A percentile compares a stretch with the other conserved stretches of the same genome.
These are phyloP conservation scores for Yponomeuta plumbellus DNA, from an alignment of 2,888 invertebrate genomes.

Conservation along the genomic window DNA sequence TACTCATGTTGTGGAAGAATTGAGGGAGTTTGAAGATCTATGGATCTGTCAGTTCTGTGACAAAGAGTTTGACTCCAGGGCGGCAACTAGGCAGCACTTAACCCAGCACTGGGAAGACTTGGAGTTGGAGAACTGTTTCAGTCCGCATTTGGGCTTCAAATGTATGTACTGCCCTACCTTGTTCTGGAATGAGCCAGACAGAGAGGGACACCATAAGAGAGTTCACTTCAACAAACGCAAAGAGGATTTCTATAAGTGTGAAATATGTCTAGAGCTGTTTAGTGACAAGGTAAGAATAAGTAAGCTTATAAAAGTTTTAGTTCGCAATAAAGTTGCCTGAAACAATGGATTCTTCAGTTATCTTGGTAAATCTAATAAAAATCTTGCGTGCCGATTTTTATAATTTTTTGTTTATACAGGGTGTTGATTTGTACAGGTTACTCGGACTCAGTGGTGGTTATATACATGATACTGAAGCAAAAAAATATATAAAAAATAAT, in stretches of 20 bases:
- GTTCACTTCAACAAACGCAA: slow-evolving; percentile 49
- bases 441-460: too few relatives aligned
- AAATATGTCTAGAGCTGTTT: slow-evolving; percentile 49
- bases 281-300: slow-evolving; percentile 60
- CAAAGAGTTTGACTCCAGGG: slow-evolving; percentile 59
- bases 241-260: slow-evolving; percentile 61
- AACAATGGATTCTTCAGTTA: too few relatives aligned
- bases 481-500: too few relatives aligned
- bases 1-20: slow-evolving; percentile 45
- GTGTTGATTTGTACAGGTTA: too few relatives aligned
- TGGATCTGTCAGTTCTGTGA: slow-evolving; percentile 74
- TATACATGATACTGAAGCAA: too few relatives aligned
- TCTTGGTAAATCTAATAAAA: too few relatives aligned
- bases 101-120: slow-evolving; percentile 51
- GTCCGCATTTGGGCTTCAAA: slow-evolving; percentile 68
- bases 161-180: slow-evolving; percentile 65
- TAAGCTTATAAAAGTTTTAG: background rate
- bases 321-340: too few relatives aligned
- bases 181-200: slow-evolving; percentile 70
- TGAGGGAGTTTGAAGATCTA: slow-evolving; percentile 59
- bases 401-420: too few relatives aligned
- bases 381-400: too few relatives aligned
- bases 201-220: slow-evolving; percentile 60
- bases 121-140: slow-evolving; percentile 63
- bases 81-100: slow-evolving; percentile 48